Evolutionary conservation across 2,797 vertebrate genomes (phyloP).

Genomic region (Sciaenops ocellatus): DNA sequence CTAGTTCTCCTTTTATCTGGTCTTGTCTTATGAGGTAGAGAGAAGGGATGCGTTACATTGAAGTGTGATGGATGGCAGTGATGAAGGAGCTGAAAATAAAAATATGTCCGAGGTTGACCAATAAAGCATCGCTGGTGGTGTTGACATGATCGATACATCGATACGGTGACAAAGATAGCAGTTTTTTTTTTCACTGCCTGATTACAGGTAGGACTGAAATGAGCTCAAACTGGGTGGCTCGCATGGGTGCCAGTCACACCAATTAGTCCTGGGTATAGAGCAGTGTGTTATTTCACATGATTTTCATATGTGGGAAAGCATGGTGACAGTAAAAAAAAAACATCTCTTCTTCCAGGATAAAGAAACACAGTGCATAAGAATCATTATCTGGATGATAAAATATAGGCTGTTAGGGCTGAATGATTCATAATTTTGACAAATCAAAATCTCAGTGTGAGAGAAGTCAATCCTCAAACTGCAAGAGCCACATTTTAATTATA

Average conservation of each 20-base stretch:
- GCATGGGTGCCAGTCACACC: conserved; percentile 35
- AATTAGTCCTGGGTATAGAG: not conserved
- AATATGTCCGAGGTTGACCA: conserved; percentile 70
- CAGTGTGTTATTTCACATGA: not conserved
- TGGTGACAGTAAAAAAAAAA: no score
- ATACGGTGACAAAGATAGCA: conserved; percentile 71
- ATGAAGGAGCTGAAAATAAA: conserved; percentile 45
- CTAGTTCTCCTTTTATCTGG: not conserved
- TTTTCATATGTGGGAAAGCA: not conserved
- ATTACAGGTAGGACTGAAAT: conserved; percentile 33
- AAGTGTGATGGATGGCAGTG: conserved; percentile 67
- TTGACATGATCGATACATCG: conserved; percentile 76
- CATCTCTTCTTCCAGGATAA: no score
- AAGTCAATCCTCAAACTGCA: not conserved
- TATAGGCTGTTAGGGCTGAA: not conserved
- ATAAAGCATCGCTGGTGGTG: conserved; percentile 62
- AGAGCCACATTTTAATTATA: not conserved
- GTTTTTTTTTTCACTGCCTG: not conserved
- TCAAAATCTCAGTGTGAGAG: not conserved
- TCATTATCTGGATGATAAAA: no score
- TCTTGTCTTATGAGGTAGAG: conserved; percentile 21
- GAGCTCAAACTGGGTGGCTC: conserved; percentile 41
- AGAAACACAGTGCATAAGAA: not conserved
- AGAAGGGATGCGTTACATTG: conserved; percentile 15
- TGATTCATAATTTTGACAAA: not conserved